Percentiles rank a stretch among this genome's conserved stretches.
These are phyloP conservation scores for Enhydra lutris DNA, from an alignment of 2,113 vertebrate species.

Conservation along the genomic window DNA sequence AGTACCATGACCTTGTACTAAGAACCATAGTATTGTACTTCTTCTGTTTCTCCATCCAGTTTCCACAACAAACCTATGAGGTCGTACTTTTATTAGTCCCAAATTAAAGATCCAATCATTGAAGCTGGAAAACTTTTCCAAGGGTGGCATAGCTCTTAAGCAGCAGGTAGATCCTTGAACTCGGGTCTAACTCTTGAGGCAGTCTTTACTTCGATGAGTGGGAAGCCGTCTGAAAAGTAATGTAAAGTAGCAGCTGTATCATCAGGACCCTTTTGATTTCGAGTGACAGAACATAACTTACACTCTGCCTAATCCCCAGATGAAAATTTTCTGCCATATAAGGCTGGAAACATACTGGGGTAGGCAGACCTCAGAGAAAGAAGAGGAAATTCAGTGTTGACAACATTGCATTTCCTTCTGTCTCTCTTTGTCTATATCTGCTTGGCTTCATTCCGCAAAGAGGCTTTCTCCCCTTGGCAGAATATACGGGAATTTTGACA, in stretches of 20 bases:
- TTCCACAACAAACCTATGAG: neutral
- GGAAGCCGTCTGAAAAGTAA: neutral
- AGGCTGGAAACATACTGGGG: neutral
- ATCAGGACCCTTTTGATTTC: constrained; percentile 9
- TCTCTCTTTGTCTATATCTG: neutral
- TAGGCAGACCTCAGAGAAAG: neutral
- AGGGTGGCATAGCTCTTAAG: neutral
- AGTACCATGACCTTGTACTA: neutral
- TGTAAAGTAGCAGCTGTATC: neutral
- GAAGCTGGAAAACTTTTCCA: neutral
- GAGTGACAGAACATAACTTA: constrained; percentile 3
- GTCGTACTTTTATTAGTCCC: neutral
- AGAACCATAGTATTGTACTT: neutral
- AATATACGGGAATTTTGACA: neutral
- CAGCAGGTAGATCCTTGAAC: neutral
- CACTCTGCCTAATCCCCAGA: neutral
- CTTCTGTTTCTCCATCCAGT: neutral
- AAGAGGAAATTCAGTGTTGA: neutral
- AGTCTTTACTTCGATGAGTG: neutral
- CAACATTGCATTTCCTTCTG: neutral
- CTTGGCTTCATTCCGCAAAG: neutral
- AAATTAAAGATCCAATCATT: neutral
- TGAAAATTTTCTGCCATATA: neutral
- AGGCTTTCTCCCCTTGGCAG: neutral
- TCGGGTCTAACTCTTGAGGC: neutral